Percentiles rank a stretch among this genome's conserved stretches.
phyloP scores from a whole-genome alignment of 1,140 invertebrate genomes.

The Drosophila azteca region DNA sequence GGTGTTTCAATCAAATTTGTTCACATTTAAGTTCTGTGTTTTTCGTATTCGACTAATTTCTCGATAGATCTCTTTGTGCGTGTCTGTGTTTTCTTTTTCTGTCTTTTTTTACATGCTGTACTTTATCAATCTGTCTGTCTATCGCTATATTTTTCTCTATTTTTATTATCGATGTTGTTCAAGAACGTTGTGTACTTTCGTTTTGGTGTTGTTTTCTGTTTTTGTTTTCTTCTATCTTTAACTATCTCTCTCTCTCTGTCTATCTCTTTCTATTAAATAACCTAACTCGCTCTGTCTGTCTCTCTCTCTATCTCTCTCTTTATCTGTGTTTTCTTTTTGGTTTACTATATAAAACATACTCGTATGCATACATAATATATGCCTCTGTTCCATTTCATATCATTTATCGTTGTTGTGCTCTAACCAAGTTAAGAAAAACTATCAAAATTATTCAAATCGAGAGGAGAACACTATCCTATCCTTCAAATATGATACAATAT shows the following conservation, averaged over 20 bases:
- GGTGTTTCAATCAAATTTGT: no score
- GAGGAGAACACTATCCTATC: slow-evolving; percentile 12
- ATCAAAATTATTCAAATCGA: slow-evolving; percentile 39
- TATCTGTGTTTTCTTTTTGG: slow-evolving; percentile 56
- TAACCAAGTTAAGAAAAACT: slow-evolving; percentile 45
- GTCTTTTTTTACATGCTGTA: slow-evolving; percentile 12
- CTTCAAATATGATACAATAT: slow-evolving; percentile 26
- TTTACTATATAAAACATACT: slow-evolving; percentile 67
- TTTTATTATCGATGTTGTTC: slow-evolving; percentile 62
- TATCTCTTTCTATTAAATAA: slow-evolving; percentile 49
- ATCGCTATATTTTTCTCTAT: slow-evolving; percentile 23
- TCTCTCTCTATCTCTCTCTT: slow-evolving; percentile 58
- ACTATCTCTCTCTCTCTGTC: slow-evolving; percentile 31
- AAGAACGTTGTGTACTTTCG: slow-evolving; percentile 53
- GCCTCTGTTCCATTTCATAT: slow-evolving; percentile 70
- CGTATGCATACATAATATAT: slow-evolving; percentile 77
- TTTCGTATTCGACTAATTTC: not conserved
- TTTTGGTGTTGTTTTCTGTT: slow-evolving; percentile 46
- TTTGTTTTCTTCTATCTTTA: slow-evolving; percentile 27
- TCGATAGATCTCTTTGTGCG: slow-evolving; percentile 1
- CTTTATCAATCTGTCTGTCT: slow-evolving; percentile 24
- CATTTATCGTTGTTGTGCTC: slow-evolving; percentile 70
- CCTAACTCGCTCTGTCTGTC: slow-evolving; percentile 59
- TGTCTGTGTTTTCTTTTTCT: not conserved
- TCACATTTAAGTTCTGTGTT: no score